Evolutionary conservation across 2,113 vertebrate genomes (phyloP), one percentile per base, ranked within the genome.

Genomic region (Scartelaos histophorus): DNA sequence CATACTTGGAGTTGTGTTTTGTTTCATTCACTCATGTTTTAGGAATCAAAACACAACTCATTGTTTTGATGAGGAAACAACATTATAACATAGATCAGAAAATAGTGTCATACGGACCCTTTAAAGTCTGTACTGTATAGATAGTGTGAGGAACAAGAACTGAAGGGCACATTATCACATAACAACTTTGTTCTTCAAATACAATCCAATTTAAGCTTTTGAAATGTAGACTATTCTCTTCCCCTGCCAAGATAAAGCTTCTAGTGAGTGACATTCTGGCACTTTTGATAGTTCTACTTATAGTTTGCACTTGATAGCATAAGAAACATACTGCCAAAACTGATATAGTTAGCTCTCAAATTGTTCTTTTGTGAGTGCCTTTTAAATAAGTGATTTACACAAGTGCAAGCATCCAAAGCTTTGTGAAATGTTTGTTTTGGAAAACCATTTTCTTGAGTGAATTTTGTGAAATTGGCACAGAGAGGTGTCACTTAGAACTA

Each of bases 311-410:
- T 61, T 16, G 19, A 61, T 29, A 16, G 7, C 57, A 29, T 13
- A 5, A 6, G 21, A 22, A 2, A 24, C 12, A 5, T 25, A 12
- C 22, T 56, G 53, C 53, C 53, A 56, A 25, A 58, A 25, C 16
- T 16, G 7, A 15, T 9, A 17, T 17, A 35, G 6, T 62, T 35
- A 19, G 29, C 29, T 62, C 29, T 62, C 16, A 12, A 38, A 64
- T n/a, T 64, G 61, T 43, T 19, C 34, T 64, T 64, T 64, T 29
- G 24, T 61, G 58, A 54, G 51, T 54, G 51, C 19, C 58, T 34
- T 61, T 64, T 38, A 12, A 38, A 38, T 19, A n/a, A n/a, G 34
- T 21, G 10, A 64, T 38, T 19, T 64, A 64, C 35, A 38, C 17
- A 38, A 16, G 24, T 38, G 17, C 61, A 64, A 43, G 61, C 29